Conservation (phyloP, 2,797 vertebrate species). For the Girardinus metallicus region DNA sequence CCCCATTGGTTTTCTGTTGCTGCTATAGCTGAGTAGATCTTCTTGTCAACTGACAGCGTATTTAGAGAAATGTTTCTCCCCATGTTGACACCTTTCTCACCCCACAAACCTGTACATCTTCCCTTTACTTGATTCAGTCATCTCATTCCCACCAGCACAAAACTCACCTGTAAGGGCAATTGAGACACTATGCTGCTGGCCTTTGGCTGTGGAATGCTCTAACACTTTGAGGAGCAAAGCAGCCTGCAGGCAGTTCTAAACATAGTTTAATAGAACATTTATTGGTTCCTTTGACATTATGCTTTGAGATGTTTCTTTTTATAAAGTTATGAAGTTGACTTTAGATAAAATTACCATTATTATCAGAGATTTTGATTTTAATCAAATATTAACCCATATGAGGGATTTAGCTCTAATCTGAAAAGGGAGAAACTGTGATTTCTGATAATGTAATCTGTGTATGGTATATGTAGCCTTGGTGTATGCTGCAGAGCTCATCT, state of each 20-base stretch:
- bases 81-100: not conserved
- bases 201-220: not conserved
- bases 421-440: not conserved
- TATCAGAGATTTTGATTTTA: not conserved
- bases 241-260: not conserved
- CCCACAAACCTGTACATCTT: not conserved
- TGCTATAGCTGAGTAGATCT: not conserved
- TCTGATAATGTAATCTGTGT: slow-evolving; percentile 7
- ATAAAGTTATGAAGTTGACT: not conserved
- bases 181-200: not conserved
- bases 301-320: not conserved
- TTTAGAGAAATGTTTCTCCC: not conserved
- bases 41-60: not conserved
- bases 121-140: not conserved
- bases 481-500: slow-evolving; percentile 11
- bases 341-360: not conserved
- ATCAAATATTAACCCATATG: not conserved
- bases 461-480: not conserved
- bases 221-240: not conserved
- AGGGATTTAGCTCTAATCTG: not conserved
- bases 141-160: not conserved
- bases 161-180: not conserved
- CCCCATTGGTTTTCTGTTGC: not conserved
- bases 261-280: not conserved
- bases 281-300: not conserved